These are phyloP conservation scores for Uria lomvia DNA, from an alignment of 2,113 vertebrate species.

Conservation along the genomic window DNA sequence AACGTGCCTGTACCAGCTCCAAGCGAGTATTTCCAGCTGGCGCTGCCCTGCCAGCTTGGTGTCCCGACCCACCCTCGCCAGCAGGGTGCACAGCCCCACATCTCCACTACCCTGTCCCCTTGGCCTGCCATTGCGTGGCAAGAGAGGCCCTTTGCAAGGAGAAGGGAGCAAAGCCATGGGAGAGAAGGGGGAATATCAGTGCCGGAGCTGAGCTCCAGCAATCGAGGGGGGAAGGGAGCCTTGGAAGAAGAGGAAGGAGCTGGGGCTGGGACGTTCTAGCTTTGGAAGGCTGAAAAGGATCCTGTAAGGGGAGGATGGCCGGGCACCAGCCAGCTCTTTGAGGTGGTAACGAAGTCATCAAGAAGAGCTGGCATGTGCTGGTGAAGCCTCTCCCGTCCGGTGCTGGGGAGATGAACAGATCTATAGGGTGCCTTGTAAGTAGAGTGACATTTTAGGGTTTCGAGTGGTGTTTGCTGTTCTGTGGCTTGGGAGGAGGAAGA, in stretches of 20 bases:
- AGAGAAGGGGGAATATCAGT: background rate
- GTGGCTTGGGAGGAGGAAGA: background rate
- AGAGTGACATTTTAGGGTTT: background rate
- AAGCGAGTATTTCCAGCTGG: background rate
- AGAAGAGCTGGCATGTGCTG: constrained; percentile 7
- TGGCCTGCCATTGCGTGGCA: rapidly evolving
- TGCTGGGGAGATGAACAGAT: background rate
- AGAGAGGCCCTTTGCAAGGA: background rate
- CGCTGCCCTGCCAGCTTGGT: background rate
- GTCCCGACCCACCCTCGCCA: rapidly evolving
- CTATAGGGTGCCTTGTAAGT: background rate
- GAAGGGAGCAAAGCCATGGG: background rate
- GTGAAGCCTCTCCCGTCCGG: background rate
- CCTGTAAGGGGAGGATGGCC: constrained; percentile 15
- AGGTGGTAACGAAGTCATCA: constrained; percentile 48
- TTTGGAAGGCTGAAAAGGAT: constrained; percentile 51
- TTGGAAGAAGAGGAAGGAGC: background rate
- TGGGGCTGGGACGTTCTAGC: background rate
- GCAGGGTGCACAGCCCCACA: background rate
- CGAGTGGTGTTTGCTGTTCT: background rate
- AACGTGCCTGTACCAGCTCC: background rate
- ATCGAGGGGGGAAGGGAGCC: background rate
- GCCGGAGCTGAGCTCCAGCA: background rate
- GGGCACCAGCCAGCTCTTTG: constrained; percentile 33
- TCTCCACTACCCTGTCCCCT: background rate